Conservation (phyloP, 1,140 invertebrate genomes). For the Matsumurasca onukii region DNA sequence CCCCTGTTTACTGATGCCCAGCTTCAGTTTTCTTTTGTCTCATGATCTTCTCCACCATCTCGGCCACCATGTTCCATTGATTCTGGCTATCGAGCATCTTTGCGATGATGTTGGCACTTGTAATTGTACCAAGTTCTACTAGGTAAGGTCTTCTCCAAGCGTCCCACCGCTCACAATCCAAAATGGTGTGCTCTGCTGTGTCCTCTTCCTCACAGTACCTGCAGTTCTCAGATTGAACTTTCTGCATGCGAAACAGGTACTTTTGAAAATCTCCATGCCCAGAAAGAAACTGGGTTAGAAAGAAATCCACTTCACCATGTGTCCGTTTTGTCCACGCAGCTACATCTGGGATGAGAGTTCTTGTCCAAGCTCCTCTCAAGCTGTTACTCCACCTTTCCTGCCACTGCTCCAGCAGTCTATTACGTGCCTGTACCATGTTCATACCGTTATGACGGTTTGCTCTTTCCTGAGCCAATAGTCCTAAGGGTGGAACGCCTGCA, state of each 20-base stretch:
- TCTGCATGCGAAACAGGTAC: constrained; percentile 41
- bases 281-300: constrained; percentile 42
- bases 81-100: not conserved
- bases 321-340: constrained; percentile 31
- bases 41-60: not conserved
- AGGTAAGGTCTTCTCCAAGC: not conserved
- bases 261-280: constrained; percentile 47
- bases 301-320: constrained; percentile 38
- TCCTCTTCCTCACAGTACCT: constrained; percentile 38
- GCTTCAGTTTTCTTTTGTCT: not conserved
- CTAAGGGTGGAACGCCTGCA: not conserved
- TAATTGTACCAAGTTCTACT: not conserved
- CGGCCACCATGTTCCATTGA: not conserved
- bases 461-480: not conserved
- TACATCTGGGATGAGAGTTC: constrained; percentile 35
- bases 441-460: not conserved
- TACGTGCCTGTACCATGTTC: not conserved
- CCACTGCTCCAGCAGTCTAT: constrained; percentile 27
- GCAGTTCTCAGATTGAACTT: constrained; percentile 24
- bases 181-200: constrained; percentile 40
- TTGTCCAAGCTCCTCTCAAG: constrained; percentile 35
- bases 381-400: constrained; percentile 32
- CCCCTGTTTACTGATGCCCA: not conserved
- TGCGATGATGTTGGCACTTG: not conserved
- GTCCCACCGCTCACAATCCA: constrained; percentile 40